phyloP scores from a whole-genome alignment of 2,888 invertebrate genomes.

The Autographa gamma region DNA sequence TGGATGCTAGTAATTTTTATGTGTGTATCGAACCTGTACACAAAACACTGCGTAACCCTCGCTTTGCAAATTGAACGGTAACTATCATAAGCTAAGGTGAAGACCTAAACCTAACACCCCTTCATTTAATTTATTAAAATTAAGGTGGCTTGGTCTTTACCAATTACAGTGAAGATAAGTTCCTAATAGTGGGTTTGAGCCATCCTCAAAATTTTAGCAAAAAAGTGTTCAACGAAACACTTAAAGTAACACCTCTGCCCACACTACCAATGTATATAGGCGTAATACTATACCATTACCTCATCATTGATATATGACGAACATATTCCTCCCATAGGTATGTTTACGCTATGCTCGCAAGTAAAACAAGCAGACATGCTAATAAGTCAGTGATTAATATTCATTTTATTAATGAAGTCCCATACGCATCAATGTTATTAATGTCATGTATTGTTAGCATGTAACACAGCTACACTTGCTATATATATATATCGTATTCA shows the following conservation, averaged over 20 bases:
- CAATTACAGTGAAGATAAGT: no score
- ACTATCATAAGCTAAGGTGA: no score
- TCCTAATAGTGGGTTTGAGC: no score
- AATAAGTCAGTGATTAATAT: constrained; percentile 3
- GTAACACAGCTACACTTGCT: background rate
- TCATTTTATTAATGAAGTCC: constrained; percentile 5
- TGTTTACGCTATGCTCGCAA: background rate
- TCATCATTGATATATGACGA: background rate
- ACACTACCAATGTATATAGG: background rate
- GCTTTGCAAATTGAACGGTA: no score
- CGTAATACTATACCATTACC: background rate
- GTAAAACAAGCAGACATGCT: background rate
- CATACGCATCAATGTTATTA: background rate
- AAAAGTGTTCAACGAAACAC: background rate
- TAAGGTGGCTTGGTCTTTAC: no score
- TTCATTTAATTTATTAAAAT: no score
- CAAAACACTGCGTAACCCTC: no score
- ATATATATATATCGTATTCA: background rate
- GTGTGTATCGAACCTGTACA: no score
- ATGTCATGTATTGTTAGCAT: background rate
- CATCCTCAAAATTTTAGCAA: no score
- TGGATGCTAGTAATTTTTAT: no score
- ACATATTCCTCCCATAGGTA: background rate
- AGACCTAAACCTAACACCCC: no score
- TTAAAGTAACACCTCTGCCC: background rate